Percentiles rank a stretch among this genome's conserved stretches.
Evolutionary conservation across 2,888 invertebrate species (phyloP).

Genomic region (Mystacides longicornis): DNA sequence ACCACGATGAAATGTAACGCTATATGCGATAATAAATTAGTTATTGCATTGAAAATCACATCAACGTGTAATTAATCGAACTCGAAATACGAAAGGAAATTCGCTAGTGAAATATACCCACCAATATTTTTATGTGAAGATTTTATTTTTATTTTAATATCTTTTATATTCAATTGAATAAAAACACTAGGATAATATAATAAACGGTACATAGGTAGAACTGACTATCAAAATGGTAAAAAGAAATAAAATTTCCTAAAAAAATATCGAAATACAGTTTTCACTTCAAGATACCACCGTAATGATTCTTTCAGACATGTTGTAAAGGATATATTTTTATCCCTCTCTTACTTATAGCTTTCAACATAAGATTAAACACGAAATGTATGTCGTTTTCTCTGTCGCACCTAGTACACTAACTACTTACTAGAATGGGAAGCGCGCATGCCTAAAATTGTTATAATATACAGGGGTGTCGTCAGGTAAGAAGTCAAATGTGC

Average conservation of each 20-base stretch:
- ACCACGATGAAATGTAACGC: too few relatives aligned
- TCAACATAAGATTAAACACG: not conserved
- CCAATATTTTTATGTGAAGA: too few relatives aligned
- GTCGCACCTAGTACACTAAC: not conserved
- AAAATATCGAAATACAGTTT: not conserved
- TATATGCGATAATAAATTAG: too few relatives aligned
- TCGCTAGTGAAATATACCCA: too few relatives aligned
- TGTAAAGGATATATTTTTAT: not conserved
- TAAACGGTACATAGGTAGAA: too few relatives aligned
- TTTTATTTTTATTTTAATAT: too few relatives aligned
- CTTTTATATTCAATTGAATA: too few relatives aligned
- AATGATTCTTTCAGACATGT: not conserved
- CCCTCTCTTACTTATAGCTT: not conserved
- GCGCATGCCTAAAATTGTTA: not conserved
- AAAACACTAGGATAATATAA: too few relatives aligned
- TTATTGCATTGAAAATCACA: too few relatives aligned
- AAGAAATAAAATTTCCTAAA: not conserved
- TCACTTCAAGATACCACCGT: not conserved
- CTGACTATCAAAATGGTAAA: too few relatives aligned
- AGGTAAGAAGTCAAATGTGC: too few relatives aligned
- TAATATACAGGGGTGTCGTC: not conserved
- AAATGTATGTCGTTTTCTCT: not conserved
- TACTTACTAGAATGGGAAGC: not conserved
- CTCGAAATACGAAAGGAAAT: too few relatives aligned
- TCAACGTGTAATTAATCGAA: not conserved